phyloP scores from a whole-genome alignment of 2,888 invertebrate genomes.

The Laothoe populi region DNA sequence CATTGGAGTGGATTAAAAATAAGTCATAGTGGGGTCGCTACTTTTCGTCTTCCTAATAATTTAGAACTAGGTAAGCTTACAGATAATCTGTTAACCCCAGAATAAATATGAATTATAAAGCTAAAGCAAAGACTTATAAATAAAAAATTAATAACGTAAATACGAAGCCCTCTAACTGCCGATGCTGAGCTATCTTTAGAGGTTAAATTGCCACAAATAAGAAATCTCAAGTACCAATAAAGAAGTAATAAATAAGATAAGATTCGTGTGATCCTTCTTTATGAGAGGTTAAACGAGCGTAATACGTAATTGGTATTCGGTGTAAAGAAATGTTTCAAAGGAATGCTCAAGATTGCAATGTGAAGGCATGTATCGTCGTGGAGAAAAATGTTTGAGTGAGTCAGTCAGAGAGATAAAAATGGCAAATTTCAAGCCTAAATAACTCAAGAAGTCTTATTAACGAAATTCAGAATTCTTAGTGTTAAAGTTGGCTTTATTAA shows the following conservation, averaged over 20 bases:
- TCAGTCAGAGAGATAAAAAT: no score
- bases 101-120: neutral
- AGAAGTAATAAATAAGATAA: constrained; percentile 12
- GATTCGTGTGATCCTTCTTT: constrained; percentile 11
- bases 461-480: no score
- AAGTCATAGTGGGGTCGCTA: no score
- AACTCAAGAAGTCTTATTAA: no score
- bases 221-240: constrained; percentile 1
- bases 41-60: no score
- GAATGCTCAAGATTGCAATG: constrained; percentile 37
- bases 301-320: constrained; percentile 39
- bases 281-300: constrained; percentile 37
- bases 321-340: constrained; percentile 44
- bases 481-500: no score
- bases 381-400: neutral
- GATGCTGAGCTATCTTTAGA: neutral
- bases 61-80: no score
- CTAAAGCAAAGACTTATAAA: neutral
- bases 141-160: neutral
- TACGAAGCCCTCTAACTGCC: neutral
- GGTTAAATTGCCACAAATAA: neutral
- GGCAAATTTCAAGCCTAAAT: no score
- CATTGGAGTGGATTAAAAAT: no score
- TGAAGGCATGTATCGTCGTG: constrained; percentile 8
- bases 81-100: no score